Percentiles rank a stretch among this genome's conserved stretches.
Evolutionary conservation across 1,140 invertebrate genomes (phyloP).

Genomic region (Platorchestia sp.): DNA sequence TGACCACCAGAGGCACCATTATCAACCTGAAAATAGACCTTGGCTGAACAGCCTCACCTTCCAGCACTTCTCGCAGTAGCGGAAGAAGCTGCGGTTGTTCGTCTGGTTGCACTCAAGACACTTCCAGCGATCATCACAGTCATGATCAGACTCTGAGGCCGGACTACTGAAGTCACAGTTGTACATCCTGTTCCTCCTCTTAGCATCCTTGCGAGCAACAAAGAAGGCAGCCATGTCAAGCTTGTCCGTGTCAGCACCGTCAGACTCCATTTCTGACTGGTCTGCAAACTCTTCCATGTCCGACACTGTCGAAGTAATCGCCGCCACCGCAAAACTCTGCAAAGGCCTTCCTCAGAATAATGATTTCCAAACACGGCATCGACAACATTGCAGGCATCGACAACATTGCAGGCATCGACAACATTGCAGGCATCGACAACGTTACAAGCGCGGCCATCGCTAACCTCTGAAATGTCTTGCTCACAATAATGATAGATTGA

Average conservation of each 20-base stretch:
- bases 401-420: no score
- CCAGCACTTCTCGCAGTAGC: slow-evolving; percentile 58
- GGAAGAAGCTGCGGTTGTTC: slow-evolving; percentile 44
- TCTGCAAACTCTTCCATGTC: not conserved
- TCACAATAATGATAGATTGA: no score
- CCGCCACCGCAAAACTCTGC: slow-evolving; percentile 23
- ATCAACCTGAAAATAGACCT: no score
- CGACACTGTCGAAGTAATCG: not conserved
- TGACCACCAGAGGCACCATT: no score
- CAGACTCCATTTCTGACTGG: slow-evolving; percentile 3
- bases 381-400: no score
- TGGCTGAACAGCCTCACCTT: slow-evolving; percentile 10
- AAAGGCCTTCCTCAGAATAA: not conserved
- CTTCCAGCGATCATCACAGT: slow-evolving; percentile 26
- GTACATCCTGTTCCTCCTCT: not conserved
- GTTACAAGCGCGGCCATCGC: no score
- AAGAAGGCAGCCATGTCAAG: slow-evolving; percentile 23
- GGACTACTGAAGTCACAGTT: not conserved
- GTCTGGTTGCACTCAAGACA: slow-evolving; percentile 39
- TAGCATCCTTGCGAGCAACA: not conserved
- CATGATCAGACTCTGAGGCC: not conserved
- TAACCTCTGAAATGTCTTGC: no score
- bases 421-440: no score
- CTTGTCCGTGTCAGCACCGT: slow-evolving; percentile 20
- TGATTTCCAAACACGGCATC: not conserved